These are phyloP conservation scores for Gadopsis marmoratus DNA, from an alignment of 2,797 vertebrate genomes.

Conservation along the genomic window DNA sequence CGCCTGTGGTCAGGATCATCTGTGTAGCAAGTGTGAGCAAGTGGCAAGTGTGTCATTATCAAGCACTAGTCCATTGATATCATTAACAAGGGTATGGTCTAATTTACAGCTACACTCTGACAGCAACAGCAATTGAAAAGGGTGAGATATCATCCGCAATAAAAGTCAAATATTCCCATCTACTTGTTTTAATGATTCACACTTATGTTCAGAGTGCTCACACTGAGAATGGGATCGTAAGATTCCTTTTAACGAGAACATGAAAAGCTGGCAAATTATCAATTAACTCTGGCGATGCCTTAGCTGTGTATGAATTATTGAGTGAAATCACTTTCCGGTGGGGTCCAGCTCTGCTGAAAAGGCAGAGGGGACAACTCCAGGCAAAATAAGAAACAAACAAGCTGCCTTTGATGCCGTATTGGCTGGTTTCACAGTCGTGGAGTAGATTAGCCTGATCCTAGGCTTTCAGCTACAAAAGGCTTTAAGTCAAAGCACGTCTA, in stretches of 20 bases:
- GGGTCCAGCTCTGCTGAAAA: constrained; percentile 44
- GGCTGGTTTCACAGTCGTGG: constrained; percentile 46
- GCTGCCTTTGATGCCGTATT: constrained; percentile 34
- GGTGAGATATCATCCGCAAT: constrained; percentile 31
- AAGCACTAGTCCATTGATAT: constrained; percentile 29
- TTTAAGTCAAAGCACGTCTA: constrained; percentile 23
- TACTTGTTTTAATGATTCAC: constrained; percentile 44
- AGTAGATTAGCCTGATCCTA: constrained; percentile 50
- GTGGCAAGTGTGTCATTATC: constrained; percentile 42
- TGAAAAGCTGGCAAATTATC: constrained; percentile 29
- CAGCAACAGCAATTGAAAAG: constrained; percentile 44
- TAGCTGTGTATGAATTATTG: neutral
- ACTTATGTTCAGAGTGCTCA: constrained; percentile 8
- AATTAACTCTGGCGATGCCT: neutral
- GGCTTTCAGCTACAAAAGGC: constrained; percentile 37
- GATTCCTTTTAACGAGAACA: constrained; percentile 19
- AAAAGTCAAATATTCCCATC: constrained; percentile 38
- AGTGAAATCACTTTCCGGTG: constrained; percentile 27
- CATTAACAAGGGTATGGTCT: constrained; percentile 25
- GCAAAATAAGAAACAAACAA: constrained; percentile 41
- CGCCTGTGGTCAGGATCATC: neutral
- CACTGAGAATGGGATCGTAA: constrained; percentile 16
- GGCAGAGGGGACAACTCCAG: constrained; percentile 10
- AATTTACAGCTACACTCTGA: constrained; percentile 40
- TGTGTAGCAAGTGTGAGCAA: constrained; percentile 32